Conservation (phyloP, 2,797 vertebrate genomes). For the Cyprinella venusta region DNA sequence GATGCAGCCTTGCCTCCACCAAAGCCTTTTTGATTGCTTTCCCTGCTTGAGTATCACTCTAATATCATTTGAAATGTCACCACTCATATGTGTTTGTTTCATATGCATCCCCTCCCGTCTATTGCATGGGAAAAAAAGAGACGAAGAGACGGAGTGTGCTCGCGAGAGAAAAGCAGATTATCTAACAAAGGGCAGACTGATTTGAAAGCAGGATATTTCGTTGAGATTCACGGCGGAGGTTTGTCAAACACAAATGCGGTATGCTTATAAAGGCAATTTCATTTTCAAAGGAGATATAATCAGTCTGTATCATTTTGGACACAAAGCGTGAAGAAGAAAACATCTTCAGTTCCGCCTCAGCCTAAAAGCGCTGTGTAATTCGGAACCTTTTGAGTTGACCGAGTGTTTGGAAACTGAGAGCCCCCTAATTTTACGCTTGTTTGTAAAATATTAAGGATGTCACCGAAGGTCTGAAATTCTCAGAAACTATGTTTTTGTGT, state of each 20-base stretch:
- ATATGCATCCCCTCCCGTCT: constrained; percentile 32
- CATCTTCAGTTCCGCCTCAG: constrained; percentile 34
- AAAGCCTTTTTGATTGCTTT: constrained; percentile 51
- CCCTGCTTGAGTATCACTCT: constrained; percentile 34
- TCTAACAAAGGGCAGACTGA: constrained; percentile 48
- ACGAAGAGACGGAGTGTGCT: constrained; percentile 1
- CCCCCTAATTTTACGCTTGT: constrained; percentile 12
- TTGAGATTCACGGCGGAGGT: constrained; percentile 32
- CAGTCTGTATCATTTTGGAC: constrained; percentile 46
- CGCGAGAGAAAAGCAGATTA: constrained; percentile 32
- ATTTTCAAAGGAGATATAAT: constrained; percentile 51
- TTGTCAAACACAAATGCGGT: constrained; percentile 44
- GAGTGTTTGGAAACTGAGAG: constrained; percentile 44
- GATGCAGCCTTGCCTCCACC: background rate
- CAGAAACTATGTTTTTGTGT: background rate
- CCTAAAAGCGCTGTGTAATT: constrained; percentile 42
- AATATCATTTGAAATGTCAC: constrained; percentile 57
- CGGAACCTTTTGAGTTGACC: constrained; percentile 25
- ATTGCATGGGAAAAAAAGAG: constrained; percentile 21
- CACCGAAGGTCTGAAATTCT: background rate
- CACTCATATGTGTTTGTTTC: constrained; percentile 52
- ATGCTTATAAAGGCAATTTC: constrained; percentile 45
- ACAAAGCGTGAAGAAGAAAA: constrained; percentile 38
- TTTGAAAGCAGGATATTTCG: constrained; percentile 48
- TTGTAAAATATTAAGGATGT: constrained; percentile 26